Base-by-base conservation (phyloP, 2,888 invertebrate species). In the Philereme vetulata region DNA sequence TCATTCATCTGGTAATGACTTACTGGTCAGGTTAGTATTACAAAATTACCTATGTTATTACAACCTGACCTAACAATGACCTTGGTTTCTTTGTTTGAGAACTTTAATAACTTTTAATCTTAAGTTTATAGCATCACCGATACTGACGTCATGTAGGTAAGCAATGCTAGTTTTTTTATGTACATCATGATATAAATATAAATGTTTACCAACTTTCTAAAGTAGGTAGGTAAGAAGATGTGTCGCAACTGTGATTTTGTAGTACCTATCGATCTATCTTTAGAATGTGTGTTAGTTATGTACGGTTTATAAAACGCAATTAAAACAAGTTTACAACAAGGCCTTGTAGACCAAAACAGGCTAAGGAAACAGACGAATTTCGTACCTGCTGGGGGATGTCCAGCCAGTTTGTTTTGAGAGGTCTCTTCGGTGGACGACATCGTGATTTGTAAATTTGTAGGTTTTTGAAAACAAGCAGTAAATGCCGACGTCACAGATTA, bases 331-430 rank as follows among this genome's bases (percentile, higher is more conserved):
- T 6, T 6, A 38, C 38, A 38, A 38, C 38, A 6, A 6, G 21
- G 21, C 21, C 21, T 21, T 21, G 21, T 21, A 21, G 21, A 2
- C 21, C 21, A 38, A 4, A 8, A 6, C 38, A 8, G 4, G 38
- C 5, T 6, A 38, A 4, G 38, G 38, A 38, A 38, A 38, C 38
- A 38, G 38, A 38, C 5, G 7, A 38, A 8, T 50, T 45, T 55
- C 93, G 66, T 93, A 98, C 98, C 96, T 93, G 98, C 98, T 76
- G 97, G 97, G 70, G 97, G 97, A 88, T 98, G 98, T 59, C 97
- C 97, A 67, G 95, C 97, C 42, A 62, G 55, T 81, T 97, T 96
- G 43, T 96, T 93, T 84, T 96, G 95, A 58, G 94, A 84, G 69
- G 95, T 95, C 75, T 95, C 94, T 76, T 91, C 91, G 38, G 84